Conservation (phyloP, 2,797 vertebrate species). For the Glossophaga mutica region DNA sequence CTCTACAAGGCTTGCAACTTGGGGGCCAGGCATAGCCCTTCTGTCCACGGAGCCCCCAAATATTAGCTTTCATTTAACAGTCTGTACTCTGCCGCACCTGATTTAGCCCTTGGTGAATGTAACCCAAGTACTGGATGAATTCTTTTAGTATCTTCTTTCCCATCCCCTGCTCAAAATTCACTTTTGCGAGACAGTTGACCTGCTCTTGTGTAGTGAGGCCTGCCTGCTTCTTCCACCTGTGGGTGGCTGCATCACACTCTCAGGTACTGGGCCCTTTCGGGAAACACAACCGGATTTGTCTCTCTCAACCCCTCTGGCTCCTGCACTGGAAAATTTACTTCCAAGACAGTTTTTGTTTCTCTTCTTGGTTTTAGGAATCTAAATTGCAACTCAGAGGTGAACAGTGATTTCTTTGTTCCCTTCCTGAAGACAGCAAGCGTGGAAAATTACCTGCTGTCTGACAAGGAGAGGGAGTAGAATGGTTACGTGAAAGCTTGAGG, state of each 20-base stretch:
- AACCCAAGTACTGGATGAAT: background rate
- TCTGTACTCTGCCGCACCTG: background rate
- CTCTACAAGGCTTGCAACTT: background rate
- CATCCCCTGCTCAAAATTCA: background rate
- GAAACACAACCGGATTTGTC: background rate
- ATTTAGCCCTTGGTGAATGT: background rate
- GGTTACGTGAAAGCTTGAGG: background rate
- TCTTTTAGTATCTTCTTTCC: background rate
- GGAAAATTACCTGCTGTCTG: background rate
- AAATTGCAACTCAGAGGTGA: background rate
- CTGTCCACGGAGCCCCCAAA: background rate
- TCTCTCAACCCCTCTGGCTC: background rate
- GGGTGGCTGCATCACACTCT: background rate
- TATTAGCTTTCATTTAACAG: background rate
- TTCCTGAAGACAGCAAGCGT: background rate
- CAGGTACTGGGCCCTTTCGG: background rate
- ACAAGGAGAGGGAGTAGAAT: background rate
- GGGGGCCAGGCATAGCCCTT: background rate
- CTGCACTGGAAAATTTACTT: background rate
- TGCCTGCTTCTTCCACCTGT: background rate
- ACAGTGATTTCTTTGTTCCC: background rate
- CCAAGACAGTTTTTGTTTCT: background rate
- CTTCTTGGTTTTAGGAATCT: background rate
- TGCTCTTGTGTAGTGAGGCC: background rate
- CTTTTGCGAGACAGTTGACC: background rate